These are phyloP conservation scores for Rhinoptilus africanus DNA, from an alignment of 2,113 vertebrate species.

Conservation along the genomic window DNA sequence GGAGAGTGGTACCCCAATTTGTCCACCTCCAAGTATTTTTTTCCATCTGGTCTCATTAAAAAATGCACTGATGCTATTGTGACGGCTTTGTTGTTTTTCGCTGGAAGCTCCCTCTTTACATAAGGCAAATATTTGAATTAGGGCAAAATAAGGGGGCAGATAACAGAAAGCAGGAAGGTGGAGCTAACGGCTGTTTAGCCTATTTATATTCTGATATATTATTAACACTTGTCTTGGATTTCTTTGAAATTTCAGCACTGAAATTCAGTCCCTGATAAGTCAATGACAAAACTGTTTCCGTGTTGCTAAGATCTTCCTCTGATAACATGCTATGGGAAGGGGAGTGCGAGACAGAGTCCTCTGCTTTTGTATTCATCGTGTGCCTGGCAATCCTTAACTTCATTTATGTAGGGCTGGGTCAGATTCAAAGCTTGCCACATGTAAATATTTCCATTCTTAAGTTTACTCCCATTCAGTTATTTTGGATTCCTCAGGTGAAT, in stretches of 20 bases:
- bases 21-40: not conserved
- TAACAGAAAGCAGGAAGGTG: not conserved
- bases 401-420: not conserved
- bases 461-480: not conserved
- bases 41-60: not conserved
- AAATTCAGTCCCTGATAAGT: not conserved
- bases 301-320: not conserved
- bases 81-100: not conserved
- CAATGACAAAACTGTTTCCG: not conserved
- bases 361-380: not conserved
- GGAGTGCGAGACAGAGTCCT: not conserved
- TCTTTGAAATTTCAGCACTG: conserved; percentile 7
- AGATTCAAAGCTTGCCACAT: not conserved
- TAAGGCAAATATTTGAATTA: not conserved
- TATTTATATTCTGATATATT: conserved; percentile 17
- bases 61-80: not conserved
- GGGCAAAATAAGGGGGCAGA: not conserved
- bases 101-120: not conserved
- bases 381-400: not conserved
- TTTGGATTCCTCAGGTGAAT: not conserved
- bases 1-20: not conserved
- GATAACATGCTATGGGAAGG: not conserved
- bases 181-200: not conserved
- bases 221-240: conserved; percentile 7
- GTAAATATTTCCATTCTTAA: not conserved